Evolutionary conservation across 2,113 vertebrate species (phyloP), one percentile per base, ranked within the genome.

Genomic region (Falcunculus frontatus): DNA sequence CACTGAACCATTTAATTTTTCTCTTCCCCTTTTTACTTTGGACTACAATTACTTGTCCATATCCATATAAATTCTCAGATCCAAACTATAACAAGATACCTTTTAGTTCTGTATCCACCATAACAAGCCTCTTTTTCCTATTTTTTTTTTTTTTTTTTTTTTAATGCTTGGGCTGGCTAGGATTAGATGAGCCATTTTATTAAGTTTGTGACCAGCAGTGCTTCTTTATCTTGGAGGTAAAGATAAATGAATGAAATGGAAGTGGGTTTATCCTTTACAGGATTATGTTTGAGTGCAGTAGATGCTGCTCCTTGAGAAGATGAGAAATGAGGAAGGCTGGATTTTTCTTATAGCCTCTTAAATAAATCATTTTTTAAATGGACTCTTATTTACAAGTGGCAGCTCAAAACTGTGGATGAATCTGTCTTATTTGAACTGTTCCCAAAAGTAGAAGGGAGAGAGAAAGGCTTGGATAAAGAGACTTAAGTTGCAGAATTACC

Each of bases 161-260:
- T 13, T 1, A 37, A 13, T 82, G 27, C 22, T 35, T 60, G 39
- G 33, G 11, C 70, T 92, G 32, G 6, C 32, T 52, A 19, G 83
- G 64, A 55, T 93, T 87, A 94, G 57, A 60, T 92, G 65, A 96
- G 42, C 75, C 32, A 18, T 84, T 90, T 91, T 80, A 80, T 76
- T 49, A 83, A 74, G 63, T 69, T 72, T 87, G 80, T 87, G 73
- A 87, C 41, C 29, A 21, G 47, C 21, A 65, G 6, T 64, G 55
- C 47, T 65, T 69, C 69, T 76, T 50, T 89, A 2, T 90, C 46
- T 79, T 72, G 15, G 30, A 91, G 62, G 32, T 82, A 55, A 89
- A 95, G 84, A 95, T 84, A 72, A 92, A 88, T 73, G 42, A 52
- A 86, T 83, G 50, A 41, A 80, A 70, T 56, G 19, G 41, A 60